These are phyloP conservation scores for Torymus auratus DNA, from an alignment of 2,888 invertebrate genomes.

Conservation along the genomic window DNA sequence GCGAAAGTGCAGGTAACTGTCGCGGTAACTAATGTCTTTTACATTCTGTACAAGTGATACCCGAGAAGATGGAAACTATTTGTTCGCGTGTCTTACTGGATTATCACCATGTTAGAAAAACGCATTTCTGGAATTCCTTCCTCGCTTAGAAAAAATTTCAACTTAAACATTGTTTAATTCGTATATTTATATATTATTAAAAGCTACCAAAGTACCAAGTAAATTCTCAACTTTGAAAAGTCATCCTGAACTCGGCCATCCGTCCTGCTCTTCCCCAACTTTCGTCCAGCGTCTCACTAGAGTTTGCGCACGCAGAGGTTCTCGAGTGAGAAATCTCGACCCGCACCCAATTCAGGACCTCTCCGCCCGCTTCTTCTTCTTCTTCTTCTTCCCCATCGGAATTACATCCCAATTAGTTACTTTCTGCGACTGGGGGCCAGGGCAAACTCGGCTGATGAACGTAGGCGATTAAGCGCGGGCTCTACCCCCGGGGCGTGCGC, in stretches of 20 bases:
- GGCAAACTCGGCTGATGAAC: slow-evolving; percentile 31
- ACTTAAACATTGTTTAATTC: too few relatives aligned
- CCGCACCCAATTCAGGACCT: slow-evolving; percentile 6
- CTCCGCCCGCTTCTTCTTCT: slow-evolving; percentile 12
- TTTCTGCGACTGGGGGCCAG: slow-evolving; percentile 20
- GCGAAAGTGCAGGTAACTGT: background rate
- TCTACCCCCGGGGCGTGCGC: slow-evolving; percentile 52
- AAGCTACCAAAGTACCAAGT: too few relatives aligned
- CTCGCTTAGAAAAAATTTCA: too few relatives aligned
- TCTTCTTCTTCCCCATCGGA: slow-evolving; percentile 16
- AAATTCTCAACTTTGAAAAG: background rate
- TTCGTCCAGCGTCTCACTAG: background rate
- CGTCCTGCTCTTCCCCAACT: too few relatives aligned
- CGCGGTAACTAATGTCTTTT: too few relatives aligned
- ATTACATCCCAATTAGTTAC: slow-evolving; percentile 53
- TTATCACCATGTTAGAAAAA: too few relatives aligned
- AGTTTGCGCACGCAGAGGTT: slow-evolving; percentile 10
- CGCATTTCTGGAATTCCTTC: too few relatives aligned
- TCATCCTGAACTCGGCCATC: background rate
- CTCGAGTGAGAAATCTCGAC: slow-evolving; percentile 5
- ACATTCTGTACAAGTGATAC: too few relatives aligned
- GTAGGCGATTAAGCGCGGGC: slow-evolving; percentile 25
- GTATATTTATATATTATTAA: too few relatives aligned
- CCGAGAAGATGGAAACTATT: too few relatives aligned
- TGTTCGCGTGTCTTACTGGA: too few relatives aligned